Percentiles rank a stretch among this genome's conserved stretches.
Evolutionary conservation across 2,888 invertebrate genomes (phyloP).

Genomic region (Stenchaetothrips biformis): DNA sequence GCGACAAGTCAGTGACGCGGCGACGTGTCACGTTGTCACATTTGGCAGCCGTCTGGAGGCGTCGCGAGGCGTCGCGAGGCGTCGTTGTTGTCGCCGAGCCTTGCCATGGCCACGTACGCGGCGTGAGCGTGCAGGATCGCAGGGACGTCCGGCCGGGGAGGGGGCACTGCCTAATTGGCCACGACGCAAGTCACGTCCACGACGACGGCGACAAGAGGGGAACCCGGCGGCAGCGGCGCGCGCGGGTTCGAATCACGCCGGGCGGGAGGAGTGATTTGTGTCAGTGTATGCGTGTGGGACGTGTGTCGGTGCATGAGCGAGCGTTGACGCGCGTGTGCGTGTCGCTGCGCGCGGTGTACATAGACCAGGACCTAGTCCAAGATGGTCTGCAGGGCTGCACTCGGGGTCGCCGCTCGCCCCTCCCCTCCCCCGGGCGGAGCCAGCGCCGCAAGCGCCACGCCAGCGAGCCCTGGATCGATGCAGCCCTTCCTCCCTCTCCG

Average conservation of each 20-base stretch:
- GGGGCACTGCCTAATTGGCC: neutral
- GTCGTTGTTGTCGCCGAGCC: neutral
- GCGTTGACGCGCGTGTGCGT: too few species aligned
- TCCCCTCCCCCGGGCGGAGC: neutral
- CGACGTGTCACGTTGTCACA: neutral
- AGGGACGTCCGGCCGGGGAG: too few species aligned
- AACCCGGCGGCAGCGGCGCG: neutral
- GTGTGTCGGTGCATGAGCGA: neutral
- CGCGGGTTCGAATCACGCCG: neutral
- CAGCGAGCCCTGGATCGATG: too few species aligned
- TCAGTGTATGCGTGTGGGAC: neutral
- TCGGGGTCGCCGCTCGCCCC: neutral
- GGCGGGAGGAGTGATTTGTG: neutral
- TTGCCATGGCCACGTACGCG: neutral
- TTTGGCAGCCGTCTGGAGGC: too few species aligned
- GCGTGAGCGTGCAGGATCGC: neutral
- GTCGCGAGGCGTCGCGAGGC: neutral
- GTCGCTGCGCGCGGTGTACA: neutral
- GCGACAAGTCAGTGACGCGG: neutral
- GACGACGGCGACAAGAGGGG: neutral
- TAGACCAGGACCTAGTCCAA: slow-evolving; percentile 16
- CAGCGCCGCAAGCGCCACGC: too few species aligned
- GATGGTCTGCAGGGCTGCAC: neutral
- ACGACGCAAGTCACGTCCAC: neutral
- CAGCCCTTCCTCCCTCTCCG: too few species aligned